Percentiles rank a stretch among this genome's conserved stretches.
Conservation (phyloP, 2,797 vertebrate genomes). For the Clangula hyemalis region DNA sequence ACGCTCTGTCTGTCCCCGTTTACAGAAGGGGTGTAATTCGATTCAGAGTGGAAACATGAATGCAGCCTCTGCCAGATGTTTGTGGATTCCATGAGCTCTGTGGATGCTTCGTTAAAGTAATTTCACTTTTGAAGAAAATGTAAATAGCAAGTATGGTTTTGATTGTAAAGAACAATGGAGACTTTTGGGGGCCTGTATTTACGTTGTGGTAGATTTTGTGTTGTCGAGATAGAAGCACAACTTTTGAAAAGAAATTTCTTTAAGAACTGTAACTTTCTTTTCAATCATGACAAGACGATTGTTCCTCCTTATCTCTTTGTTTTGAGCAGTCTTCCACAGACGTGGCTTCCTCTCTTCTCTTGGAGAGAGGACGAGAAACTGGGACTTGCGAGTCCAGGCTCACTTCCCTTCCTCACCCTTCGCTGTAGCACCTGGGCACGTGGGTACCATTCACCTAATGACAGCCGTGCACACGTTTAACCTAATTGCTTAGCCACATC, state of each 20-base stretch:
- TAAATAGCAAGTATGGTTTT: slow-evolving; percentile 65
- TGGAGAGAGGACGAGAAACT: background rate
- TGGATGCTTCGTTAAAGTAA: slow-evolving; percentile 33
- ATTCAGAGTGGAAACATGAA: slow-evolving; percentile 63
- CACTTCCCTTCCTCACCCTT: background rate
- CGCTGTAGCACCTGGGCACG: background rate
- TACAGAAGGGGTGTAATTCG: slow-evolving; percentile 52
- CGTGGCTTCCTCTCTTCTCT: background rate
- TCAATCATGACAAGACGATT: background rate
- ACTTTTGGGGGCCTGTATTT: background rate
- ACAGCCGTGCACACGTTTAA: background rate
- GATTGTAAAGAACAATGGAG: slow-evolving; percentile 35
- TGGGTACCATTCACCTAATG: background rate
- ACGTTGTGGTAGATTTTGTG: slow-evolving; percentile 5
- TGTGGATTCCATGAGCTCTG: slow-evolving; percentile 56
- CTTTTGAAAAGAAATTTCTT: background rate
- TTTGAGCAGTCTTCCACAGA: background rate
- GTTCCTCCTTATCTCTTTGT: background rate
- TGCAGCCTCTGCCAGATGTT: slow-evolving; percentile 48
- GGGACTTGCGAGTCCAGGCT: background rate
- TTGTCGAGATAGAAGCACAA: background rate
- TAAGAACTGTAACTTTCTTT: background rate
- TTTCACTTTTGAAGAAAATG: slow-evolving; percentile 24
- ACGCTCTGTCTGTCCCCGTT: slow-evolving; percentile 17
- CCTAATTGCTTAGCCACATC: slow-evolving; percentile 14